Evolutionary conservation across 2,888 invertebrate species (phyloP).

Genomic region (Argynnis bischoffii): DNA sequence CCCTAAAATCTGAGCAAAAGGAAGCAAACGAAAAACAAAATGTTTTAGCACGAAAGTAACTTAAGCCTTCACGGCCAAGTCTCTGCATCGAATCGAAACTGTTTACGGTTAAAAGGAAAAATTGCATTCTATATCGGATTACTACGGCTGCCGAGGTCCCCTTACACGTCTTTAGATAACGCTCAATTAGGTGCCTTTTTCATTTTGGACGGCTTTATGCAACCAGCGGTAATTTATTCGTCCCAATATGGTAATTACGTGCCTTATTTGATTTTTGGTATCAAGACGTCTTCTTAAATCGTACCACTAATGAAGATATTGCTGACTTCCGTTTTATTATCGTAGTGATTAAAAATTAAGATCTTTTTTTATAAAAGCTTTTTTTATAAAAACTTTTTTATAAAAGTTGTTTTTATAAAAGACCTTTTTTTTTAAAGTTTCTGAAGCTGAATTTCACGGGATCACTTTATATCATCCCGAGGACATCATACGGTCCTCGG

Average conservation of each 20-base stretch:
- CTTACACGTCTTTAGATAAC: conserved; percentile 68
- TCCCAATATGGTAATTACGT: not conserved
- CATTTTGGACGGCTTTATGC: conserved; percentile 55
- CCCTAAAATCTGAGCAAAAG: conserved; percentile 32
- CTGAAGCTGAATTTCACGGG: too few species aligned
- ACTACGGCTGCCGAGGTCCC: conserved; percentile 59
- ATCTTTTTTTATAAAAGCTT: too few species aligned
- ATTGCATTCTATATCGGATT: conserved; percentile 62
- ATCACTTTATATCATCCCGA: too few species aligned
- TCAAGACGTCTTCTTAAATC: not conserved
- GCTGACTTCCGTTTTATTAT: not conserved
- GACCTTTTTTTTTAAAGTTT: too few species aligned
- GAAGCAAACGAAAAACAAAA: conserved; percentile 38
- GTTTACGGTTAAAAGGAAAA: conserved; percentile 61
- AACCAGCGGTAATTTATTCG: conserved; percentile 26
- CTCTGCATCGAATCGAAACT: conserved; percentile 62
- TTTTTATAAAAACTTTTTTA: too few species aligned
- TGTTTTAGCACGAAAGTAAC: conserved; percentile 57
- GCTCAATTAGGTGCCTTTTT: conserved; percentile 74
- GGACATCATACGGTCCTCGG: too few species aligned
- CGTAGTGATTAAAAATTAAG: not conserved
- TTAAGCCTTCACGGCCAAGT: conserved; percentile 52
- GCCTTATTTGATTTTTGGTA: not conserved
- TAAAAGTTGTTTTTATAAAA: too few species aligned
- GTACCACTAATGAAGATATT: not conserved